Evolutionary conservation across 2,797 vertebrate species (phyloP), one percentile per base, ranked within the genome.

Genomic region (Tokudaia tokunoshimensis): DNA sequence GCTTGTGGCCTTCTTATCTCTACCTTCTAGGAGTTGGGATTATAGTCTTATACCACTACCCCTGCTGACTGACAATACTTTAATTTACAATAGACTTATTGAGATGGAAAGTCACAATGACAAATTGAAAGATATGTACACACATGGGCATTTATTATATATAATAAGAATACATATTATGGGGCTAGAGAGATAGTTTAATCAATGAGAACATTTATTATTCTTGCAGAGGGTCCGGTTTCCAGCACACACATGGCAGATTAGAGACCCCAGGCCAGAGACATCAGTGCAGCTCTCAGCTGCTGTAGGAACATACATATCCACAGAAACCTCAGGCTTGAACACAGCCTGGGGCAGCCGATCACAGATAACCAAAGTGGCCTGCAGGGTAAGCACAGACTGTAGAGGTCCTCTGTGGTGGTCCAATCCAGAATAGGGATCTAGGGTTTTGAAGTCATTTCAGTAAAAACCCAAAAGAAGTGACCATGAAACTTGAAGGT

Each of bases 371-470:
- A 9, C 44, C 44, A 29, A 50, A 13, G 26, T 9, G 24, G 74
- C 74, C 74, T 29, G 41, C 41, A 76, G 74, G 44, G 37, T 1
- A 47, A 50, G 26, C 44, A 50, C 24, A 47, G 24, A 31, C 41
- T 1, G 24, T 47, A 47, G 24, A 76, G 74, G 14, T 47, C 44
- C 14, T 50, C 44, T 29, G 22, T 47, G 44, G 75, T 15, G 26
- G 13, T 47, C 44, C 13, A 17, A 50, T 29, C 24, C 13, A 47
- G 44, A 76, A 8, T 17, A 47, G 29, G 75, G 75, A 72, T 19
- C 37, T 59, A 59, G 79, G 22, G 15, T 41, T 94, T 92, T 96
- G 17, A 79, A 91, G 37, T 9, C 29, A 78, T 84, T 24, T 94
- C 31, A 47, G 41, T 31, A 72, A 78, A 63, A 44, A 24, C 17